A percentile compares a stretch with the other conserved stretches of the same genome.
Conservation (phyloP, 2,888 invertebrate genomes). For the Drosophila formosana region DNA sequence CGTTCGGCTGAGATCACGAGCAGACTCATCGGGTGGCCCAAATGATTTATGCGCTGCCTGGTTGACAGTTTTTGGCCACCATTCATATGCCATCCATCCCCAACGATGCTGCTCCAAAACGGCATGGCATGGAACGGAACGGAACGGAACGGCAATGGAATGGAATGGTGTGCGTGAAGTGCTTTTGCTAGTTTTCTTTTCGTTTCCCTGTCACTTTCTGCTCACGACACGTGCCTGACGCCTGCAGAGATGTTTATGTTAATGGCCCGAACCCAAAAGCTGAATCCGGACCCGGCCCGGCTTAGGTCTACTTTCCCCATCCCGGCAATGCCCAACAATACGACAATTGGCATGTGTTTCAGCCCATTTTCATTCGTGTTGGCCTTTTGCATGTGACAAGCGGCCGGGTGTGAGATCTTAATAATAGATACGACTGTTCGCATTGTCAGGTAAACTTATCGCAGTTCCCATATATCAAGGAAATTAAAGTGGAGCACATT, state of each 20-base stretch:
- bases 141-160: too few species aligned
- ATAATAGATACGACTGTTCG: conserved; percentile 62
- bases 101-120: neutral
- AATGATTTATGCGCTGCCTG: conserved; percentile 71
- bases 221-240: conserved; percentile 64
- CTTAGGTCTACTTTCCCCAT: conserved; percentile 23
- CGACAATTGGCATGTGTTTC: conserved; percentile 74
- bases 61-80: conserved; percentile 64
- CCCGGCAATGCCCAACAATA: conserved; percentile 37
- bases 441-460: conserved; percentile 74
- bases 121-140: too few species aligned
- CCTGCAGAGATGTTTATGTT: conserved; percentile 76
- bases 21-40: conserved; percentile 30
- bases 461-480: conserved; percentile 65
- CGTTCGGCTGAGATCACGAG: conserved; percentile 55
- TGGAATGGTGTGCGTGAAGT: conserved; percentile 39
- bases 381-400: conserved; percentile 41
- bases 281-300: conserved; percentile 33
- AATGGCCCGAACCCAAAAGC: conserved; percentile 61
- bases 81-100: conserved; percentile 29
- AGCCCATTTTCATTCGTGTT: conserved; percentile 40
- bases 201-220: conserved; percentile 52
- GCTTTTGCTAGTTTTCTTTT: conserved; percentile 66
- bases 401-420: conserved; percentile 61
- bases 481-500: conserved; percentile 56